A percentile compares a stretch with the other conserved stretches of the same genome.
phyloP scores from a whole-genome alignment of 2,113 vertebrate species.

The Gorsachius goisagi region DNA sequence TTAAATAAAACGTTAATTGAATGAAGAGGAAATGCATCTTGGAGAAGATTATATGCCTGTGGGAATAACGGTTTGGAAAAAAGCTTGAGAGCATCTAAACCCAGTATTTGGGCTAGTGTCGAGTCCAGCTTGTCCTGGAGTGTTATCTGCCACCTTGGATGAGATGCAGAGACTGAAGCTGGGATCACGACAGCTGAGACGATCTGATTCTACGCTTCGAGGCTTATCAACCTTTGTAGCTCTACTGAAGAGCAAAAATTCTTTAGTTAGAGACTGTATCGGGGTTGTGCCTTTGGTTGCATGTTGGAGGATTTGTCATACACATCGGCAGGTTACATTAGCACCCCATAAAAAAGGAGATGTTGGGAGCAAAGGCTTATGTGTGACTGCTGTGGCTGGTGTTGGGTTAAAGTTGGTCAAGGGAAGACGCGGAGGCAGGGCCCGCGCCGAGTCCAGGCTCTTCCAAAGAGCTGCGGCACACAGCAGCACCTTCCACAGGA shows the following conservation, averaged over 20 bases:
- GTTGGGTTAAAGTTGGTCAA: background rate
- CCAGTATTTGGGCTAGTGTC: background rate
- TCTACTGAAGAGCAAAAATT: background rate
- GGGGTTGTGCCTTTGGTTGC: background rate
- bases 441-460: rapidly evolving
- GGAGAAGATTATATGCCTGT: background rate
- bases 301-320: rapidly evolving
- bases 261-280: background rate
- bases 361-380: background rate
- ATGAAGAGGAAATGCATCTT: background rate
- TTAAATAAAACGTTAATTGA: background rate
- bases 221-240: background rate
- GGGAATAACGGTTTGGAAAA: background rate
- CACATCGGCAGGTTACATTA: rapidly evolving
- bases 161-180: background rate
- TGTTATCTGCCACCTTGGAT: no score
- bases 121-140: background rate
- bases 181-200: background rate
- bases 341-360: background rate
- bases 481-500: background rate
- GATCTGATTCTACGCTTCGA: background rate
- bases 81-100: background rate
- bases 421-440: no score
- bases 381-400: background rate
- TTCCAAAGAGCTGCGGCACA: background rate